Percentiles rank a stretch among this genome's conserved stretches.
phyloP scores from a whole-genome alignment of 2,888 invertebrate species.

The Troides aeacus region DNA sequence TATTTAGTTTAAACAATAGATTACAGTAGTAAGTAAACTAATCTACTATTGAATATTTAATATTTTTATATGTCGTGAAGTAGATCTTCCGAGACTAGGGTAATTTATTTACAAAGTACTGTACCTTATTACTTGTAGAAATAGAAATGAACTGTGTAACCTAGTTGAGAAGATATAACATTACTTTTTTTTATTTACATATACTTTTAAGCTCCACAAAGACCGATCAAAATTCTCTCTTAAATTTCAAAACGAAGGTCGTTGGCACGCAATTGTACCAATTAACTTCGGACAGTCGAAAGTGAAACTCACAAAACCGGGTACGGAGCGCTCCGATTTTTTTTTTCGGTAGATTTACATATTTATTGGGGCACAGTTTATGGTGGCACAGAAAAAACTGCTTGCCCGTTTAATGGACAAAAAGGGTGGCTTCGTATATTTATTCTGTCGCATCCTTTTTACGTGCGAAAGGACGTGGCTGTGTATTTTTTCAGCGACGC shows the following conservation, averaged over 20 bases:
- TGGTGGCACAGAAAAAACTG: constrained; percentile 73
- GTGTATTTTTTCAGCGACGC: constrained; percentile 70
- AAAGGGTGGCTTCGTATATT: constrained; percentile 79
- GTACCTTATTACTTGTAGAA: no score
- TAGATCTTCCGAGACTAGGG: no score
- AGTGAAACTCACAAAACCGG: constrained; percentile 71
- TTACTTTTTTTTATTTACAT: no score
- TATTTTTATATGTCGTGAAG: no score
- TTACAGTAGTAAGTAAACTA: no score
- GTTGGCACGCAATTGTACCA: constrained; percentile 66
- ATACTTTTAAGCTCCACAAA: not conserved
- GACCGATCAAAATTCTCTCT: constrained; percentile 7
- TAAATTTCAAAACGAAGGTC: constrained; percentile 51
- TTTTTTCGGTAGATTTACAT: constrained; percentile 76
- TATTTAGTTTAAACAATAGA: no score
- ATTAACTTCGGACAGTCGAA: constrained; percentile 67
- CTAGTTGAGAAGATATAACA: no score
- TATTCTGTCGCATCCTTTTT: constrained; percentile 80
- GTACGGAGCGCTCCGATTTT: constrained; percentile 49
- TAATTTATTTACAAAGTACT: no score
- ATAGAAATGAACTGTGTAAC: no score
- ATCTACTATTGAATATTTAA: no score
- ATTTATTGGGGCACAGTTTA: constrained; percentile 81
- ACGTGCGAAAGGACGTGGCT: constrained; percentile 73
- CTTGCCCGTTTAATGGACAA: constrained; percentile 77